Evolutionary conservation across 92 coral and sea anemone genomes (phyloP).

Genomic region (Epizoanthus fatuus): DNA sequence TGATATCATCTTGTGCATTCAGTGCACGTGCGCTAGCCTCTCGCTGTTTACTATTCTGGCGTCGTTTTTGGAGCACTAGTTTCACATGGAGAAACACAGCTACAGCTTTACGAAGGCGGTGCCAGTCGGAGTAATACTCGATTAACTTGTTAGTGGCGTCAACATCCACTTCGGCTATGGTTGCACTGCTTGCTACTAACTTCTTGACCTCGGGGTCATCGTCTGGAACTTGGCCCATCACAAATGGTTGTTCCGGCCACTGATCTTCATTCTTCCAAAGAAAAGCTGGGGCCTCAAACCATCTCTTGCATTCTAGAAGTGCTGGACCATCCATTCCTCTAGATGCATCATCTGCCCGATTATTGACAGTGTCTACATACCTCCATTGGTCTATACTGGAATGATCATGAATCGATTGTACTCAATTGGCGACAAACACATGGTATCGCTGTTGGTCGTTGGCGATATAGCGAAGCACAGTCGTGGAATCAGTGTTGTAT

Average conservation of each 20-base stretch:
- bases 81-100: no score
- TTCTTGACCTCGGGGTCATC: not conserved
- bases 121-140: no score
- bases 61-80: no score
- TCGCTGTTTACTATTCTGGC: no score
- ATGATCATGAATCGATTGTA: constrained; percentile 65
- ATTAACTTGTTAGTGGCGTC: not conserved
- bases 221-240: not conserved
- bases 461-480: constrained; percentile 48
- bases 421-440: constrained; percentile 71
- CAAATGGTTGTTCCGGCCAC: no score
- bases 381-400: constrained; percentile 69
- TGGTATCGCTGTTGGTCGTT: constrained; percentile 3
- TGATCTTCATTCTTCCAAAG: constrained; percentile 50
- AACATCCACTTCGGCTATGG: no score
- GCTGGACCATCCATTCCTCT: constrained; percentile 4
- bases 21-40: no score
- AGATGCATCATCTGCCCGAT: constrained; percentile 76
- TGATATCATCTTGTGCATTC: no score
- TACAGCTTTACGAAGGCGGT: no score
- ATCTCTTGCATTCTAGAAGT: constrained; percentile 31
- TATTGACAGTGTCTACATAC: constrained; percentile 58
- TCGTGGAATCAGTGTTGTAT: constrained; percentile 59
- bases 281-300: constrained; percentile 60
- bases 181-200: no score